Evolutionary conservation across 2,113 vertebrate species (phyloP).

Genomic region (Lipophrys pholis): DNA sequence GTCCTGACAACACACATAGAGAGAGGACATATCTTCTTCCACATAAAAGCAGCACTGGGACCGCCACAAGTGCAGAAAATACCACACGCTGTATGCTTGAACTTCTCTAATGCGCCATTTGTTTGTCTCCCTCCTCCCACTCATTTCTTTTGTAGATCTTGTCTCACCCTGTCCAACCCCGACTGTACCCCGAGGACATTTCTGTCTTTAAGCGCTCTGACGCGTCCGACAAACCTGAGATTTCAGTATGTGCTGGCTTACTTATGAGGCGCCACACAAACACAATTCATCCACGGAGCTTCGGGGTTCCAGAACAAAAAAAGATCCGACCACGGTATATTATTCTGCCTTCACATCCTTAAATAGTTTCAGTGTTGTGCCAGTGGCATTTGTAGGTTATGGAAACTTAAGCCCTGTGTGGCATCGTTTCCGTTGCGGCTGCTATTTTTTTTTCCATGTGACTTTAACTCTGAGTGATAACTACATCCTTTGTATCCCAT

Average conservation of each 20-base stretch:
- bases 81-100: background rate
- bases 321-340: conserved; percentile 42
- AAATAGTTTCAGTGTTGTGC: conserved; percentile 70
- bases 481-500: conserved; percentile 43
- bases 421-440: conserved; percentile 53
- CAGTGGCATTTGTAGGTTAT: conserved; percentile 56
- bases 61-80: conserved; percentile 7
- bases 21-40: background rate
- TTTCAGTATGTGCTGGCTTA: conserved; percentile 54
- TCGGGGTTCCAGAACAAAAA: conserved; percentile 29
- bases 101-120: conserved; percentile 24
- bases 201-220: conserved; percentile 39
- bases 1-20: conserved; percentile 5
- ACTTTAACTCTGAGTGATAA: conserved; percentile 21
- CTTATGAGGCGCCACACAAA: conserved; percentile 53
- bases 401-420: conserved; percentile 57
- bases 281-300: conserved; percentile 39
- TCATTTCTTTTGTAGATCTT: conserved; percentile 7
- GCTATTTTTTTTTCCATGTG: conserved; percentile 52
- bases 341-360: conserved; percentile 50
- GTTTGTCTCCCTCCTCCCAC: conserved; percentile 2
- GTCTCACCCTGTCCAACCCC: background rate
- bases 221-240: conserved; percentile 51
- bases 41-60: background rate
- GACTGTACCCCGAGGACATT: conserved; percentile 25